Evolutionary conservation across 2,888 invertebrate genomes (phyloP), one percentile per base, ranked within the genome.

Genomic region (Crossocerus cetratus): DNA sequence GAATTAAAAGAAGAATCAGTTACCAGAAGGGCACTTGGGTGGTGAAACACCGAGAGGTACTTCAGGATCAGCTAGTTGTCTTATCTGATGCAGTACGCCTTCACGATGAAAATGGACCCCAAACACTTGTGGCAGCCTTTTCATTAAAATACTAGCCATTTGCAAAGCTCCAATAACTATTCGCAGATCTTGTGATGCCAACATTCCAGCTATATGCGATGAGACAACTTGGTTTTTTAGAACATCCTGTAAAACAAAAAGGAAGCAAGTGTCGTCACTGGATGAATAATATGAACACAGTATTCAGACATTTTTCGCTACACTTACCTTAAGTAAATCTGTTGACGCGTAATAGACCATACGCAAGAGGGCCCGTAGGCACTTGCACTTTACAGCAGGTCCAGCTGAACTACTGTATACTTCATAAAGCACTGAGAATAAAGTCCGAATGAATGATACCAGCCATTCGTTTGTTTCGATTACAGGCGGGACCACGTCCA

Each of bases 381-480:
- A 99, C 91, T 98, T 98, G 91, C 98, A 98, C 83, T 99, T 95
- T 32, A 99, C 98, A 73, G 98, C 97, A 32, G 99, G 98, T 8
- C 99, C 99, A 65, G 99, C 99, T 74, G 98, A 98, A 84, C 97
- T 98, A 90, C 97, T 98, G 91, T 99, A 99, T 66, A 99, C 98
- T 92, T 99, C 99, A 91, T 99, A 99, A 57, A 99, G 92, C 23
- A 99, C 97, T 55, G 96, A 96, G 91, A 99, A 98, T 74, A 99
- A 92, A 54, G 97, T 96, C 84, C 95, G 94, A 78, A 93, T 93
- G 89, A 92, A 94, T 69, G 88, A 89, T 45, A 90, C 90, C 69
- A 90, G 84, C 89, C 90, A 90, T 73, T 90, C 90, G 66, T 90
- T 90, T 62, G 89, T 88, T 78, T 90, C 90, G 61, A 89, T 89